Evolutionary conservation across 2,113 vertebrate genomes (phyloP), one percentile per base, ranked within the genome.

Genomic region (Chiloscyllium plagiosum): DNA sequence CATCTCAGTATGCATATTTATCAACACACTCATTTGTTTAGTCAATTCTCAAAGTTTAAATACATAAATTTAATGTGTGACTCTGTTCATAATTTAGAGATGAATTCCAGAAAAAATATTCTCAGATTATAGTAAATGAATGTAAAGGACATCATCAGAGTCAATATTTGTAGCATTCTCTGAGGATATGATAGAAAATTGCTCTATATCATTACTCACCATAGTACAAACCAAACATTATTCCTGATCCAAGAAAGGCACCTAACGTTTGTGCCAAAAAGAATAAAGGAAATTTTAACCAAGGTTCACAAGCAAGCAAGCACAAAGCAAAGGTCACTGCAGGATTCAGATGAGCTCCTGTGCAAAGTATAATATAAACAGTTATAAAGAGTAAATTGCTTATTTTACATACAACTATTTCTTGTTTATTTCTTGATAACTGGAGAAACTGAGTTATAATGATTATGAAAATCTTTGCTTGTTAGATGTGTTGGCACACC

Each of bases 251-350:
- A 19, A 99, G 97, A 96, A 99, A 99, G 42, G 98, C 97, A n/a
- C 99, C 99, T 1, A 99, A 85, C 0, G 99, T 99, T 97, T 99
- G 99, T 87, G 98, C 98, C 33, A 99, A 94, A 83, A 99, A 97
- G 96, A 98, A 99, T 96, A 98, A 4, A 0, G 98, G 99, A 70
- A 99, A 97, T 96, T 99, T 99, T 97, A 98, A 98, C 99, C 99
- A 99, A 47, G 98, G 98, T 94, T 98, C 98, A 15, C 99, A 98
- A 3, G 99, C 99, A 96, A 99, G 97, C 56, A 99, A 97, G 96
- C 99, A 99, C 96, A 99, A 97, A 24, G 99, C 98, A 96, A 99
- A 99, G 26, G 99, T 99, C 96, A 99, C 99, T 0, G 99, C 99
- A 4, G 99, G 99, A 96, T 99, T 99, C 96, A 99, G 96, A 96